phyloP scores from a whole-genome alignment of 1,140 invertebrate species.

The Muscidifurax raptorellus region DNA sequence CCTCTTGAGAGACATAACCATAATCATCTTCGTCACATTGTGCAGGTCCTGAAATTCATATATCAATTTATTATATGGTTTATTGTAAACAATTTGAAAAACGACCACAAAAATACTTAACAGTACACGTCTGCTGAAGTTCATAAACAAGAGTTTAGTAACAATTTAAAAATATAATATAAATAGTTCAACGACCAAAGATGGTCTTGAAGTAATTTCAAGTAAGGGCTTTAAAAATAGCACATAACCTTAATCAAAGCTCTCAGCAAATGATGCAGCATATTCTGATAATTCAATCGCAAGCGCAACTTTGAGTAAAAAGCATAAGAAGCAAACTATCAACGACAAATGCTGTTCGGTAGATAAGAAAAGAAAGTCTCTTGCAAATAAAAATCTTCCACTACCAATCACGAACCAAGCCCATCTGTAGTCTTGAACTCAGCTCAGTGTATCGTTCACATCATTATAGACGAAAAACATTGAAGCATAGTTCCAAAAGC shows the following conservation, averaged over 20 bases:
- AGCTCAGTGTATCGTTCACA: not conserved
- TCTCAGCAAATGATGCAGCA: not conserved
- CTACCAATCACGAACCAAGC: too few species aligned
- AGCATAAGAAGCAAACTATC: too few species aligned
- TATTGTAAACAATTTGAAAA: slow-evolving; percentile 1
- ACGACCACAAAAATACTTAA: not conserved
- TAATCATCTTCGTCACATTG: slow-evolving; percentile 94
- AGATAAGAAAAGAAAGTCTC: too few species aligned
- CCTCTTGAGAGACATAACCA: slow-evolving; percentile 89
- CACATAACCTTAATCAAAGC: slow-evolving; percentile 17
- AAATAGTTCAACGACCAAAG: slow-evolving; percentile 6
- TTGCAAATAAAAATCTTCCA: too few species aligned
- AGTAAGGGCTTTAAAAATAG: slow-evolving; percentile 28
- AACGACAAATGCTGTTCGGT: too few species aligned
- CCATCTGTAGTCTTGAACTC: not conserved
- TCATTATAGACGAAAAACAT: not conserved
- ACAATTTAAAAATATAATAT: slow-evolving; percentile 9
- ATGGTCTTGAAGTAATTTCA: slow-evolving; percentile 1
- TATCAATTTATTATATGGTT: not conserved
- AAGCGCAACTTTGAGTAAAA: too few species aligned
- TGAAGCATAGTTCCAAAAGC: not conserved
- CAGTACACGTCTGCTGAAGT: not conserved
- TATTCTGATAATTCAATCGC: not conserved
- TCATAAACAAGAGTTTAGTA: not conserved
- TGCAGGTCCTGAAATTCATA: slow-evolving; percentile 75